These are phyloP conservation scores for Lepidurus arcticus DNA, from an alignment of 1,140 invertebrate species.

Conservation along the genomic window DNA sequence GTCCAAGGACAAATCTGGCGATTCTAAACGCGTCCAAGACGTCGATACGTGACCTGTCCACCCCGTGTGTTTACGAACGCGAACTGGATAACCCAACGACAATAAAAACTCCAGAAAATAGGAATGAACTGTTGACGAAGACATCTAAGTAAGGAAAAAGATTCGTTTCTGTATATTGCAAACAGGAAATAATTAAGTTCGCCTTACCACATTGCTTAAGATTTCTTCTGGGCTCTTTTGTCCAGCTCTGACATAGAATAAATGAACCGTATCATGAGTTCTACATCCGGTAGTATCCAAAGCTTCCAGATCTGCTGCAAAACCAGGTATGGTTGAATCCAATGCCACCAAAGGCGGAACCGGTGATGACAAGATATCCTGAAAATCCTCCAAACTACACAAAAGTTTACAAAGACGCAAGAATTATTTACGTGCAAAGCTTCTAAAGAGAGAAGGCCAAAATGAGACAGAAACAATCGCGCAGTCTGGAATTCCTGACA, in stretches of 20 bases:
- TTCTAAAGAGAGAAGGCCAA: constrained; percentile 81
- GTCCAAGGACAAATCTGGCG: constrained; percentile 29
- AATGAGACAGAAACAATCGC: constrained; percentile 85
- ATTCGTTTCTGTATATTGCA: constrained; percentile 4
- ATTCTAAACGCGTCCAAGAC: constrained; percentile 56
- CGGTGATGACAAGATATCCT: constrained; percentile 45
- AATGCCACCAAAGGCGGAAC: constrained; percentile 65
- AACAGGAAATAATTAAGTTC: constrained; percentile 16
- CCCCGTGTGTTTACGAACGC: constrained; percentile 70
- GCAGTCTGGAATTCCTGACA: constrained; percentile 91
- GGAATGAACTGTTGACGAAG: constrained; percentile 54
- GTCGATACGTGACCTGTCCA: constrained; percentile 83
- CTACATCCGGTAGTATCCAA: constrained; percentile 75
- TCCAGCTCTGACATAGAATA: constrained; percentile 87
- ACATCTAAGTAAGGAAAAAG: constrained; percentile 42
- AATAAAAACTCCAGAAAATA: constrained; percentile 73
- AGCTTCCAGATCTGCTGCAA: constrained; percentile 63
- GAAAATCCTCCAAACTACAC: constrained; percentile 26
- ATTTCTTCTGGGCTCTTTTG: constrained; percentile 72
- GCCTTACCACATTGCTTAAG: constrained; percentile 66
- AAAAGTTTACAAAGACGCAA: constrained; percentile 24
- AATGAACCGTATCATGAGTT: constrained; percentile 85
- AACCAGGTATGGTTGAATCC: constrained; percentile 63
- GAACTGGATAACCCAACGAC: constrained; percentile 80
- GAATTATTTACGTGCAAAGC: constrained; percentile 48